phyloP scores from a whole-genome alignment of 2,113 vertebrate genomes.

The Limanda limanda region DNA sequence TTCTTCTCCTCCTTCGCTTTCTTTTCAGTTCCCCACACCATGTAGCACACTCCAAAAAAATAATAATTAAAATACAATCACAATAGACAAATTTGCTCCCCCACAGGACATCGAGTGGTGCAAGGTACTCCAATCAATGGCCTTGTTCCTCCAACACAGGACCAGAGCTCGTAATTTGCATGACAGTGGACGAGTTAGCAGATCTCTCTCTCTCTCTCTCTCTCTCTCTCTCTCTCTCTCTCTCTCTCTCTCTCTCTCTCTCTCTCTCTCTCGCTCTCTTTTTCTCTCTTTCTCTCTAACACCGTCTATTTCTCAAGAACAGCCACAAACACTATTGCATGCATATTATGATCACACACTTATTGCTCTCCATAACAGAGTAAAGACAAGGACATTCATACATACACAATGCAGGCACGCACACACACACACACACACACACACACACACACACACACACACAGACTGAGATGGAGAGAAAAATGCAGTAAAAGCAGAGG shows the following conservation, averaged over 20 bases:
- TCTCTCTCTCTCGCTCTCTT: neutral
- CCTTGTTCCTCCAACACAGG: constrained; percentile 70
- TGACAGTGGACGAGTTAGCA: constrained; percentile 69
- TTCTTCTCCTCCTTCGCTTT: constrained; percentile 12
- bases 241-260: constrained; percentile 8
- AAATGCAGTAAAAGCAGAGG: neutral
- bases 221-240: neutral
- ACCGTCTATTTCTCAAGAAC: constrained; percentile 14
- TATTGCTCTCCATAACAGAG: constrained; percentile 28
- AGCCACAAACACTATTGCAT: constrained; percentile 45
- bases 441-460: constrained; percentile 7
- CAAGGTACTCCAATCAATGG: constrained; percentile 79
- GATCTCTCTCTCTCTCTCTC: constrained; percentile 7
- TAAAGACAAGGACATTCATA: neutral
- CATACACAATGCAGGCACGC: no score
- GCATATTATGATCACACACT: constrained; percentile 42
- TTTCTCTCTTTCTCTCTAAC: constrained; percentile 1
- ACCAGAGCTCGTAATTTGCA: constrained; percentile 75
- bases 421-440: neutral
- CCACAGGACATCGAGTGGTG: constrained; percentile 69
- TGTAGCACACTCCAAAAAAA: constrained; percentile 36
- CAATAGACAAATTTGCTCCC: constrained; percentile 78
- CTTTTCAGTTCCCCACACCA: constrained; percentile 10
- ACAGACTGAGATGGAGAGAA: neutral
- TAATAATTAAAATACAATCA: constrained; percentile 74